A percentile compares a stretch with the other conserved stretches of the same genome.
Evolutionary conservation across 2,113 vertebrate genomes (phyloP).

Genomic region (Paraplagusia blochii): DNA sequence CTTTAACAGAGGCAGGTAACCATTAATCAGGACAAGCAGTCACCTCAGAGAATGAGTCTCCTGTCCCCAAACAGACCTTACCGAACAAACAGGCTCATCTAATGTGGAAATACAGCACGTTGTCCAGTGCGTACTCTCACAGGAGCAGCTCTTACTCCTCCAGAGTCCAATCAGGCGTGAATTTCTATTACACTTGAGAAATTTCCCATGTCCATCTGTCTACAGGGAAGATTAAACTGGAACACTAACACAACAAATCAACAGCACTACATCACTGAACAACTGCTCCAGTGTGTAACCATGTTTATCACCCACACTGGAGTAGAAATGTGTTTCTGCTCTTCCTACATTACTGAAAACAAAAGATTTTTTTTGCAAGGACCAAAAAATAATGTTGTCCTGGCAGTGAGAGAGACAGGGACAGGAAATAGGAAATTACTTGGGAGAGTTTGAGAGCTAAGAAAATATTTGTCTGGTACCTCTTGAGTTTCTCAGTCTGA

Average conservation of each 20-base stretch:
- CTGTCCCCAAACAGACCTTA: slow-evolving; percentile 28
- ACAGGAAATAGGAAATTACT: background rate
- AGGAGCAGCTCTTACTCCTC: slow-evolving; percentile 41
- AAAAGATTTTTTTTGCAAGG: background rate
- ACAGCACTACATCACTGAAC: background rate
- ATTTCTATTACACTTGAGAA: slow-evolving; percentile 40
- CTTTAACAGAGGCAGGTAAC: background rate
- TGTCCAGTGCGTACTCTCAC: slow-evolving; percentile 50
- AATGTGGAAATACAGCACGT: slow-evolving; percentile 24
- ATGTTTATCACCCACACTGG: background rate
- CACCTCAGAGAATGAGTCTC: slow-evolving; percentile 39
- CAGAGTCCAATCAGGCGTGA: slow-evolving; percentile 52
- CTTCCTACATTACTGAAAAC: background rate
- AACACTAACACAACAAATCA: slow-evolving; percentile 26
- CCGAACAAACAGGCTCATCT: slow-evolving; percentile 37
- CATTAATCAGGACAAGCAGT: slow-evolving; percentile 6
- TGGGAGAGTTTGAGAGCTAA: background rate
- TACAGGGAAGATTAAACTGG: slow-evolving; percentile 17
- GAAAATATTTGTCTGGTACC: background rate
- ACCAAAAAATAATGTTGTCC: background rate
- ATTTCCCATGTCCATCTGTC: slow-evolving; percentile 26
- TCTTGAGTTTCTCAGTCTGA: background rate
- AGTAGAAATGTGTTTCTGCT: background rate
- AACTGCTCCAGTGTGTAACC: background rate
- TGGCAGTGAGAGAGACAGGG: background rate